A percentile compares a stretch with the other conserved stretches of the same genome.
Conservation (phyloP, 2,113 vertebrate genomes). For the Strigops habroptila region DNA sequence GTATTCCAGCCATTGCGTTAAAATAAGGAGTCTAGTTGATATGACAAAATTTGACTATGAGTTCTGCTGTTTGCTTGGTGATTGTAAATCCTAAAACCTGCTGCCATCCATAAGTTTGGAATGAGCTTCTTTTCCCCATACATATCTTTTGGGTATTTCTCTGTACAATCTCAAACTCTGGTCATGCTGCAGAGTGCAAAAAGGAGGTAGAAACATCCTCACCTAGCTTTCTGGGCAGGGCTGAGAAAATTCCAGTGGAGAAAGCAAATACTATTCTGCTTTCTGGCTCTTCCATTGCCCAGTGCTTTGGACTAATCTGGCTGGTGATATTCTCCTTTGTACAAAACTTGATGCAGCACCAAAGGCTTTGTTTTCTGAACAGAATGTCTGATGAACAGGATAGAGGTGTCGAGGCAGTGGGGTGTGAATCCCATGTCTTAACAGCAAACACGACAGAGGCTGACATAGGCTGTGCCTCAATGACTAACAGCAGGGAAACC, state of each 20-base stretch:
- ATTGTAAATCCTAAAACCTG: background rate
- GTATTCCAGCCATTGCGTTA: background rate
- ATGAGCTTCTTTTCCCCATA: background rate
- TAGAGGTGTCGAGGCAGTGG: background rate
- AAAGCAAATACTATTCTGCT: background rate
- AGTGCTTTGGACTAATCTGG: background rate
- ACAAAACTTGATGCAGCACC: background rate
- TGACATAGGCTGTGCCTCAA: background rate
- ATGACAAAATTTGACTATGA: background rate
- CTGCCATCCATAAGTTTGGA: background rate
- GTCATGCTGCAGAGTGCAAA: background rate
- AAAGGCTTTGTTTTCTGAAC: background rate
- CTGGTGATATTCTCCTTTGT: background rate
- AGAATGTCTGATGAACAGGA: background rate
- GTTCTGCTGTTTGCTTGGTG: background rate
- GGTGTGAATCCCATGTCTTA: background rate
- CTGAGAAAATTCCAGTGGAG: background rate
- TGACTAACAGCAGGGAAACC: background rate
- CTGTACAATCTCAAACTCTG: background rate
- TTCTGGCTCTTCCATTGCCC: background rate
- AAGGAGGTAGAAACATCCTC: background rate
- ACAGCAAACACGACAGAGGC: background rate
- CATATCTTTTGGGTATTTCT: background rate
- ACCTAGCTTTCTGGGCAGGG: background rate
- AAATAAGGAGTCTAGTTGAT: background rate